Evolutionary conservation across 92 coral and sea anemone genomes (phyloP).

Genomic region (Diadumene lineata): DNA sequence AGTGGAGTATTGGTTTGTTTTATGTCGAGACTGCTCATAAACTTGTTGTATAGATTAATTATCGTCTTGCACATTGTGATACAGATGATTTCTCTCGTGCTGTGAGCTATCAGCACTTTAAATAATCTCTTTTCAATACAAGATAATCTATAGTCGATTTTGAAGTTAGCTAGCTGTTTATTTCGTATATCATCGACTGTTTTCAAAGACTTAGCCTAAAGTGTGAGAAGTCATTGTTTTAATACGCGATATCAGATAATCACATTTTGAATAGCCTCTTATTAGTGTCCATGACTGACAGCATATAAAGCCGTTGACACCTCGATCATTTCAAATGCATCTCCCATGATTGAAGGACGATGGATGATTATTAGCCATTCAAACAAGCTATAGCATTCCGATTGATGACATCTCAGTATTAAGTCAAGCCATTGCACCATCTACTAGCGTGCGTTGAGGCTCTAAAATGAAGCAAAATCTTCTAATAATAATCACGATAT

Average conservation of each 20-base stretch:
- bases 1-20: slow-evolving; percentile 18
- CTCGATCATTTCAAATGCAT: slow-evolving; percentile 79
- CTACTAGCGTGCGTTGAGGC: background rate
- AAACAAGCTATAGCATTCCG: slow-evolving; percentile 19
- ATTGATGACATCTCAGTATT: slow-evolving; percentile 2
- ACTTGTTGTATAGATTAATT: slow-evolving; percentile 38
- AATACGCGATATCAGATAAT: slow-evolving; percentile 45
- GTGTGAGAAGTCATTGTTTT: slow-evolving; percentile 12
- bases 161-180: background rate
- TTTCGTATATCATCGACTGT: background rate
- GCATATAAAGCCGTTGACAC: slow-evolving; percentile 87
- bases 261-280: slow-evolving; percentile 68
- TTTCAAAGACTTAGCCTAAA: slow-evolving; percentile 17
- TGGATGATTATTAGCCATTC: slow-evolving; percentile 58
- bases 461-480: slow-evolving; percentile 48
- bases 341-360: slow-evolving; percentile 69
- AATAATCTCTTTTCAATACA: slow-evolving; percentile 60
- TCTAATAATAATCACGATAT: slow-evolving; percentile 35
- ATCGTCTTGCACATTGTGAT: slow-evolving; percentile 61
- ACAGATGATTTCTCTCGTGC: slow-evolving; percentile 44
- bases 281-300: slow-evolving; percentile 82
- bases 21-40: slow-evolving; percentile 17
- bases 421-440: slow-evolving; percentile 22
- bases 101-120: slow-evolving; percentile 54
- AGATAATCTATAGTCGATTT: background rate